phyloP scores from a whole-genome alignment of 2,113 vertebrate species.

The Psittacus erithacus region DNA sequence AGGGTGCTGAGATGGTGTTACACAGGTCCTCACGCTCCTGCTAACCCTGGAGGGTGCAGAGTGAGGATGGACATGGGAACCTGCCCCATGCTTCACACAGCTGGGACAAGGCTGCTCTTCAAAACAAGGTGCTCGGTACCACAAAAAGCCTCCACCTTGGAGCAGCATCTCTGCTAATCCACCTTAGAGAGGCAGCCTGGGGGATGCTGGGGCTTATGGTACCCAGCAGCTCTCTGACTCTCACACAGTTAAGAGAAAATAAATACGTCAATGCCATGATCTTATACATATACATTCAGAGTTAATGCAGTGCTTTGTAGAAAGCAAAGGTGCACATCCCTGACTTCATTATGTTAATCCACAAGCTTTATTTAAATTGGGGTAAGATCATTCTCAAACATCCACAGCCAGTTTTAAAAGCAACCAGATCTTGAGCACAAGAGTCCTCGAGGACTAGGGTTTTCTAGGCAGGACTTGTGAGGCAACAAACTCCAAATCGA shows the following conservation, averaged over 20 bases:
- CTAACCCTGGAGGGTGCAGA: background rate
- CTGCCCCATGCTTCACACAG: background rate
- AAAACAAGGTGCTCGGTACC: background rate
- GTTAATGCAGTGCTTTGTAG: background rate
- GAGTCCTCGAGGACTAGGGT: background rate
- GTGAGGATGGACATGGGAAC: fast-evolving
- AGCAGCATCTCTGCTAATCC: background rate
- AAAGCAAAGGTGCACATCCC: background rate
- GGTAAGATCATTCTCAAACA: background rate
- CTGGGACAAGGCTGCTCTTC: background rate
- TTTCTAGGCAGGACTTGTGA: background rate
- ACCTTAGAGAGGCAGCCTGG: background rate
- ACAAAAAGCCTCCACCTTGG: background rate
- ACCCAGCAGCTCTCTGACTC: background rate
- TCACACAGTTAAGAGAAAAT: fast-evolving
- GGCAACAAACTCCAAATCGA: background rate
- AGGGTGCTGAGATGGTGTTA: background rate
- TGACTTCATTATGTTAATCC: background rate
- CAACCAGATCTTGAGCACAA: background rate
- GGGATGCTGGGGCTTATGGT: background rate
- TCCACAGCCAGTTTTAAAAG: background rate
- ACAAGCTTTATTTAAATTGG: background rate
- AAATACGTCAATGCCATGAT: background rate
- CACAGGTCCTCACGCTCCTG: fast-evolving
- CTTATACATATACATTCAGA: background rate